Conservation (phyloP, 2,797 vertebrate genomes). For the Hyperoplus lanceolatus region DNA sequence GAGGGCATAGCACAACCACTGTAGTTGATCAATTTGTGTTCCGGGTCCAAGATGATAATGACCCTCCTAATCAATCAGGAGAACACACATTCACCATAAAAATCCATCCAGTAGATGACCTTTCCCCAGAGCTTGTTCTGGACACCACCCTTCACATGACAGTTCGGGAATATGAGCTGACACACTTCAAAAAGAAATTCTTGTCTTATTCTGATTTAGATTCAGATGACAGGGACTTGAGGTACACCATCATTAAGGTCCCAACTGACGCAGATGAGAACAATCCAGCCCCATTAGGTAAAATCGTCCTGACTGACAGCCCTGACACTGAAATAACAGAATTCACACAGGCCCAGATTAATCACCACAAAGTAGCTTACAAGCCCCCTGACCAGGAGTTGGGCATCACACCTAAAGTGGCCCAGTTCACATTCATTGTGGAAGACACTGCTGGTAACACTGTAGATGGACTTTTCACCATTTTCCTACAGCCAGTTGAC, state of each 20-base stretch:
- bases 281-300: constrained; percentile 84
- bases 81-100: constrained; percentile 87
- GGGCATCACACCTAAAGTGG: constrained; percentile 88
- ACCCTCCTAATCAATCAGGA: constrained; percentile 90
- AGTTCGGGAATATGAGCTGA: constrained; percentile 90
- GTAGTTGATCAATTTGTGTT: constrained; percentile 86
- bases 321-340: constrained; percentile 81
- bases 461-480: constrained; percentile 87
- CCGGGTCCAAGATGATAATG: constrained; percentile 90
- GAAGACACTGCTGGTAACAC: constrained; percentile 90
- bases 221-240: constrained; percentile 91
- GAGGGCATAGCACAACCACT: constrained; percentile 84
- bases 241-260: constrained; percentile 86
- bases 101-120: constrained; percentile 88
- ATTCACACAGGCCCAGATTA: constrained; percentile 93
- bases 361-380: constrained; percentile 92
- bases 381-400: constrained; percentile 89
- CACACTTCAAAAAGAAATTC: constrained; percentile 86
- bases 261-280: constrained; percentile 90
- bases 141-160: constrained; percentile 90
- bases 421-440: constrained; percentile 90
- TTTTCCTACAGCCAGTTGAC: constrained; percentile 91
- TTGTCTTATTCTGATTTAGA: constrained; percentile 89
- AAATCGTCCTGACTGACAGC: constrained; percentile 88
- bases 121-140: constrained; percentile 85